phyloP scores from a whole-genome alignment of 2,113 vertebrate genomes.

The Lampris incognitus region DNA sequence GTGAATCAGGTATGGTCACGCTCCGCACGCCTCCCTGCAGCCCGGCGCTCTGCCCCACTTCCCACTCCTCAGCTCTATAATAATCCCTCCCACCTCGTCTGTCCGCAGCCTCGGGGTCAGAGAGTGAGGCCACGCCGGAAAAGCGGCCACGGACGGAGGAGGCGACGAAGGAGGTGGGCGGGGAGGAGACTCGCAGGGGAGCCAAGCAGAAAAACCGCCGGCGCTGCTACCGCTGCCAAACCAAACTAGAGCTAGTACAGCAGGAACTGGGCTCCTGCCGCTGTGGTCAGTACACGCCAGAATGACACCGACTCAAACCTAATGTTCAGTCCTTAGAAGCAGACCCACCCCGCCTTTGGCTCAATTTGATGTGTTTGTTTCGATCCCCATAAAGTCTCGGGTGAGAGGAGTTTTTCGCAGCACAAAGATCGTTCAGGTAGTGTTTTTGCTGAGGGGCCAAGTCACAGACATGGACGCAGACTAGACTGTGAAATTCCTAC shows the following conservation, averaged over 20 bases:
- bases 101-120: slow-evolving; percentile 86
- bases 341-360: too few relatives aligned
- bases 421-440: too few relatives aligned
- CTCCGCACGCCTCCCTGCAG: background rate
- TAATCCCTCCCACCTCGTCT: background rate
- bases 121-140: slow-evolving; percentile 89
- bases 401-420: too few relatives aligned
- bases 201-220: slow-evolving; percentile 95
- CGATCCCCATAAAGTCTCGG: too few relatives aligned
- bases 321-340: too few relatives aligned
- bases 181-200: slow-evolving; percentile 79
- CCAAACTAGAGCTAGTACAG: slow-evolving; percentile 96
- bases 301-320: background rate
- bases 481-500: too few relatives aligned
- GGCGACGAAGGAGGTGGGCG: slow-evolving; percentile 53
- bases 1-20: slow-evolving; percentile 86
- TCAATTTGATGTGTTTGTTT: too few relatives aligned
- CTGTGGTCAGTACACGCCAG: slow-evolving; percentile 85
- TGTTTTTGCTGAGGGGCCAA: too few relatives aligned
- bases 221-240: slow-evolving; percentile 96
- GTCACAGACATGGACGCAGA: too few relatives aligned
- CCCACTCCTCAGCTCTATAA: background rate
- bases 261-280: slow-evolving; percentile 96
- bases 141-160: slow-evolving; percentile 89
- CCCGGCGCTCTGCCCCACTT: background rate